Base-by-base conservation (phyloP, 2,113 vertebrate species). In the Melanocharis versteri region DNA sequence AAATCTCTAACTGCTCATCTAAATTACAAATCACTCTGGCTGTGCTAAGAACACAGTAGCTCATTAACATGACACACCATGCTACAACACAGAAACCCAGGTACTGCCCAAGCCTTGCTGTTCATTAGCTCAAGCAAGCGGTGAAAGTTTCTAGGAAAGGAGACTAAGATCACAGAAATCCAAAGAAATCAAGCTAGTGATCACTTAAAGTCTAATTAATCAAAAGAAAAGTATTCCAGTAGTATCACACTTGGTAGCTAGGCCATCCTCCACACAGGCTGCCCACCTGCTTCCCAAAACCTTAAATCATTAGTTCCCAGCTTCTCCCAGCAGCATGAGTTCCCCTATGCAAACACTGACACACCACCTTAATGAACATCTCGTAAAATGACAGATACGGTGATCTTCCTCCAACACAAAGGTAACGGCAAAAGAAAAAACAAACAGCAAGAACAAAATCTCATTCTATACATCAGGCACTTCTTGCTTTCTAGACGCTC, bases 1-100 rank as follows among this genome's bases (percentile, higher is more conserved):
- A 69, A 50, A 30, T 45, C 31, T 31, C 0, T 17, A 30, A 35
- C 4, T 56, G 26, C 48, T 17, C 0, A 0, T 35, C n/a, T 45
- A 8, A 33, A 58, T 17, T 14, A 22, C 31, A 47, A 33, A 61
- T 15, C 3, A 0, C 50, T 26, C 50, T 1, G 2, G 26, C 72
- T 31, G 54, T 1, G 26, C 11, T 7, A 56, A 31, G 53, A 83
- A 13, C 2, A 3, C 40, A 22, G 20, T 1, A 62, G 47, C 20
- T 58, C 12, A 48, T 35, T 28, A 71, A 58, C 14, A 21, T 13
- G 10, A 21, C 39, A 24, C 30, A 22, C 27, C 39, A 5, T 6
- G 33, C 11, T 37, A 8, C 8, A 15, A 48, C 33, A 35, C 1
- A 58, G 27, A 89, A 89, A 60, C 20, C 19, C 5, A 2, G 48